These are phyloP conservation scores for Temnothorax nylanderi DNA, from an alignment of 1,140 invertebrate species.

Conservation along the genomic window DNA sequence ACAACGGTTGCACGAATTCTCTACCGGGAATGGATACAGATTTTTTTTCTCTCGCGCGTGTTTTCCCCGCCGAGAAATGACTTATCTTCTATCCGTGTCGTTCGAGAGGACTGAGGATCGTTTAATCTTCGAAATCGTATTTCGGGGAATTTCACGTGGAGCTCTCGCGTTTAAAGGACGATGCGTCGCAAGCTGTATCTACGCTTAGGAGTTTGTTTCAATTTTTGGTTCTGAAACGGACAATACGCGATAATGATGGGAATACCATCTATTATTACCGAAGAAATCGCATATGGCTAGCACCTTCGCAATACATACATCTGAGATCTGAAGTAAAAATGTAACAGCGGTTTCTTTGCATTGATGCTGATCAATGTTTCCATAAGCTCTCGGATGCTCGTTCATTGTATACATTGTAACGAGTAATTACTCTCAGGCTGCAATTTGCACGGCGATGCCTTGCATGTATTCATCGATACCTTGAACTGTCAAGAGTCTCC, in stretches of 20 bases:
- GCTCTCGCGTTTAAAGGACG: neutral
- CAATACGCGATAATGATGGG: neutral
- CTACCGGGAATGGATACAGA: constrained; percentile 66
- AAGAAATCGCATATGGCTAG: constrained; percentile 44
- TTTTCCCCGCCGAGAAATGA: constrained; percentile 46
- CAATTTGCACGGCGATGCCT: constrained; percentile 25
- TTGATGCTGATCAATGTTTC: constrained; percentile 30
- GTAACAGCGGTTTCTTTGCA: neutral
- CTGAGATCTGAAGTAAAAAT: constrained; percentile 37
- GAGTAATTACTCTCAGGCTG: constrained; percentile 41
- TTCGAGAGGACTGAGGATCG: neutral
- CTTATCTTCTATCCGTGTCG: constrained; percentile 28
- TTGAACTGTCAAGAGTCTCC: constrained; percentile 37
- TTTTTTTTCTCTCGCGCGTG: constrained; percentile 71
- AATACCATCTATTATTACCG: neutral
- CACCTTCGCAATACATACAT: neutral
- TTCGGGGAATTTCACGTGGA: neutral
- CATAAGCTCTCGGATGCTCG: constrained; percentile 16
- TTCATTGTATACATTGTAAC: constrained; percentile 29
- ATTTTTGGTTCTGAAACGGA: neutral
- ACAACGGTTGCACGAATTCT: constrained; percentile 72
- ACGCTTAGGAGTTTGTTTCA: neutral
- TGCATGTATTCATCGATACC: constrained; percentile 25
- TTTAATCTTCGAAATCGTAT: neutral
- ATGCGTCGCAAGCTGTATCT: neutral